A percentile compares a stretch with the other conserved stretches of the same genome.
These are phyloP conservation scores for Papilio xuthus DNA, from an alignment of 1,140 invertebrate genomes.

Conservation along the genomic window DNA sequence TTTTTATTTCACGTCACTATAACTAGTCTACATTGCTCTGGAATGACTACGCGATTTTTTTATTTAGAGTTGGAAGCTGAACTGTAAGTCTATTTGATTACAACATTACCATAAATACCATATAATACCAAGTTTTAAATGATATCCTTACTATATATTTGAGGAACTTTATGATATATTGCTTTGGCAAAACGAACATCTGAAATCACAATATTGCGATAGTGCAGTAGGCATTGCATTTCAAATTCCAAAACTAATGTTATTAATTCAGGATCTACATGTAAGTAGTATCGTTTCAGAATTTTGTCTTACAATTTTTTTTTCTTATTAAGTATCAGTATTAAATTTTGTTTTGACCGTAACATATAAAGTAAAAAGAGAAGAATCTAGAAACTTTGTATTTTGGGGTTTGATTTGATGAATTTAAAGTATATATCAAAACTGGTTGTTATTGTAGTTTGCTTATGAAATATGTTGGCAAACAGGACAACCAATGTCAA, in stretches of 20 bases:
- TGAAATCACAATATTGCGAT: background rate
- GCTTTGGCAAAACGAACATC: background rate
- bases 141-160: background rate
- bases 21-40: background rate
- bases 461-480: background rate
- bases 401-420: background rate
- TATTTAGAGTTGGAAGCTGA: conserved; percentile 34
- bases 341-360: too few relatives aligned
- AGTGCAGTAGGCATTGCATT: background rate
- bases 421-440: background rate
- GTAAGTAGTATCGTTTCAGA: background rate
- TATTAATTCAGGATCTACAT: background rate
- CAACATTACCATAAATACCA: background rate
- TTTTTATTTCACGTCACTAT: background rate
- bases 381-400: too few relatives aligned
- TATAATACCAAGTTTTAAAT: background rate
- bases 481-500: background rate
- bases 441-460: background rate
- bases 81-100: conserved; percentile 27
- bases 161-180: background rate
- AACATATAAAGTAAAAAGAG: too few relatives aligned
- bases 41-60: conserved; percentile 31
- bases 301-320: background rate
- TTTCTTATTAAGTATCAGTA: background rate
- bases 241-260: background rate